Evolutionary conservation across 2,888 invertebrate species (phyloP).

Genomic region (Trachelus troglodyta): DNA sequence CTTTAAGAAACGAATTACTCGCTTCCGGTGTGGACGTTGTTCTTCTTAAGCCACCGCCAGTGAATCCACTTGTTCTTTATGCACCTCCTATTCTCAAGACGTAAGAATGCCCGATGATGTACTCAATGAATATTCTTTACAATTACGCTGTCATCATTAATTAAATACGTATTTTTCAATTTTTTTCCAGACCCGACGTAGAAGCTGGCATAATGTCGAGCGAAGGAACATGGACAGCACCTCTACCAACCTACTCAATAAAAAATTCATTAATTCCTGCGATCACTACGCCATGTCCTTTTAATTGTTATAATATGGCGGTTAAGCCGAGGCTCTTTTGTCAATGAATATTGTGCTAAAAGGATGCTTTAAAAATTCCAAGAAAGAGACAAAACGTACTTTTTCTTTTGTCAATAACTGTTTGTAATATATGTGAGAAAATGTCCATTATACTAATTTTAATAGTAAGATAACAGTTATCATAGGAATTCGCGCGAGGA

Average conservation of each 20-base stretch:
- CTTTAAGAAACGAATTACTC: conserved; percentile 76
- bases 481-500: background rate
- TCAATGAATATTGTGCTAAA: conserved; percentile 30
- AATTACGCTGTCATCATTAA: background rate
- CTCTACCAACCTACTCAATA: conserved; percentile 51
- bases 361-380: background rate
- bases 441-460: background rate
- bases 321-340: conserved; percentile 49
- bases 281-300: conserved; percentile 51
- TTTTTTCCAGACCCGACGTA: conserved; percentile 45
- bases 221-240: conserved; percentile 57
- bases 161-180: background rate
- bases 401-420: background rate
- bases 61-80: conserved; percentile 56
- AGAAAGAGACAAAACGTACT: background rate
- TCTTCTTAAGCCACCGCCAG: conserved; percentile 74
- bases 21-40: conserved; percentile 80
- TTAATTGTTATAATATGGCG: conserved; percentile 50
- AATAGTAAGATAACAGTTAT: background rate
- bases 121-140: background rate
- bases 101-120: conserved; percentile 38
- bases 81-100: conserved; percentile 53
- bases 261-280: conserved; percentile 53
- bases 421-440: conserved; percentile 19
- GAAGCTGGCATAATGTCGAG: conserved; percentile 41